Conservation (phyloP, 2,797 vertebrate species). For the Catostomus latipinnis region DNA sequence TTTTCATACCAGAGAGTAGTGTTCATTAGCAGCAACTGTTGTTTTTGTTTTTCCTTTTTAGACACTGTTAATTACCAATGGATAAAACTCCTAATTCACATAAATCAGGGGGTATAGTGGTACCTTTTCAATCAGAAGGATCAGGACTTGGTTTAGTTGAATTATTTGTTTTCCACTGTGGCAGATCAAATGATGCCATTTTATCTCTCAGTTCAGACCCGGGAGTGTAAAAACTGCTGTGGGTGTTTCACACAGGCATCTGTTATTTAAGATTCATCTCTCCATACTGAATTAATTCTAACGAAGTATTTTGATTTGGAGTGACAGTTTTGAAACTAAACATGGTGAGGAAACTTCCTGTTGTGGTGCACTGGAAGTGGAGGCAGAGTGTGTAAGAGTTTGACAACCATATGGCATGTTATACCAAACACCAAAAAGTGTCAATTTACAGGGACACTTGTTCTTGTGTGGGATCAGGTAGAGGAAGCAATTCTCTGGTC, state of each 20-base stretch:
- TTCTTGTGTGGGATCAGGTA: constrained; percentile 44
- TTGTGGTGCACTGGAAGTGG: constrained; percentile 15
- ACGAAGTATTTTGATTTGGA: not conserved
- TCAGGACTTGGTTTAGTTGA: not conserved
- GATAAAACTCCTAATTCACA: constrained; percentile 35
- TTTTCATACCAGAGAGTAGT: constrained; percentile 71
- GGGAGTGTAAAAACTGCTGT: not conserved
- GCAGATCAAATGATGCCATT: no score
- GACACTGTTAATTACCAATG: constrained; percentile 30
- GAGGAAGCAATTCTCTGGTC: constrained; percentile 42
- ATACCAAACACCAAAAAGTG: constrained; percentile 15
- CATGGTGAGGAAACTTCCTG: constrained; percentile 27
- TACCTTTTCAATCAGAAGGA: constrained; percentile 27
- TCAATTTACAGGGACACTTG: constrained; percentile 47
- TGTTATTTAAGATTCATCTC: not conserved
- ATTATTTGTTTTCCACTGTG: no score
- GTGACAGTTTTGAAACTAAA: constrained; percentile 15
- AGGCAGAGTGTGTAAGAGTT: constrained; percentile 25
- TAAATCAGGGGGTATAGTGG: constrained; percentile 17
- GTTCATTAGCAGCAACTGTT: constrained; percentile 74
- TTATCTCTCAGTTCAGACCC: not conserved
- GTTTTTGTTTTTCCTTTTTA: constrained; percentile 55
- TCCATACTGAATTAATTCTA: constrained; percentile 24
- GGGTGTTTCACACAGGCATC: not conserved
- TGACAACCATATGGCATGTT: constrained; percentile 21